These are phyloP conservation scores for Tetragonisca angustula DNA, from an alignment of 2,888 invertebrate species.

Conservation along the genomic window DNA sequence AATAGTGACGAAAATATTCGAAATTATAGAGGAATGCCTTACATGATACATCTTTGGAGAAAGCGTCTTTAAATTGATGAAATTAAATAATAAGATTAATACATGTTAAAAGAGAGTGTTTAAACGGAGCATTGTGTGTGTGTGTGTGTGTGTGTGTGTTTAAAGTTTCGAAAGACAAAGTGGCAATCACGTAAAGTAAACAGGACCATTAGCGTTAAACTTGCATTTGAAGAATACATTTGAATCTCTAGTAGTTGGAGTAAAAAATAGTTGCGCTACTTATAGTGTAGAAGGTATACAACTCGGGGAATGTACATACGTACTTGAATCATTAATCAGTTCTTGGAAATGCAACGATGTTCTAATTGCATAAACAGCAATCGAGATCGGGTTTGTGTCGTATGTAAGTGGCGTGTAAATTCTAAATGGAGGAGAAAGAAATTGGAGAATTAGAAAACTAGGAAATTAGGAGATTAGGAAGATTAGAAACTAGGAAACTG, in stretches of 20 bases:
- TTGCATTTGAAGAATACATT: neutral
- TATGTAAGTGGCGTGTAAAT: neutral
- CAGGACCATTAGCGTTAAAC: no score
- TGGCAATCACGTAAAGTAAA: neutral
- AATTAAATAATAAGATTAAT: neutral
- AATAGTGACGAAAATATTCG: neutral
- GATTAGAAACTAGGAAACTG: neutral
- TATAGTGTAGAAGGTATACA: neutral
- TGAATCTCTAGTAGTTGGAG: neutral
- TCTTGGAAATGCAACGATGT: neutral
- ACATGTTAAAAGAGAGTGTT: neutral
- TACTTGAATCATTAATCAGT: slow-evolving; percentile 1
- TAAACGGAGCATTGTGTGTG: neutral
- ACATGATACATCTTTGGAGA: neutral
- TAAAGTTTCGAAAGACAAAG: neutral
- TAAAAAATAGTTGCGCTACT: slow-evolving; percentile 6
- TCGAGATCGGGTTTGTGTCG: neutral
- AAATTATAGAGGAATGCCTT: neutral
- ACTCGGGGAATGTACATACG: neutral
- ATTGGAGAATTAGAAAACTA: neutral
- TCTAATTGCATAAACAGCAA: no score
- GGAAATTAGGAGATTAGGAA: neutral
- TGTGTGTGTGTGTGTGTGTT: neutral
- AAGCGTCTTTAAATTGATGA: neutral
- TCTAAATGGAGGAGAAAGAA: neutral